Evolutionary conservation across 2,797 vertebrate species (phyloP).

Genomic region (Echeneis naucrates): DNA sequence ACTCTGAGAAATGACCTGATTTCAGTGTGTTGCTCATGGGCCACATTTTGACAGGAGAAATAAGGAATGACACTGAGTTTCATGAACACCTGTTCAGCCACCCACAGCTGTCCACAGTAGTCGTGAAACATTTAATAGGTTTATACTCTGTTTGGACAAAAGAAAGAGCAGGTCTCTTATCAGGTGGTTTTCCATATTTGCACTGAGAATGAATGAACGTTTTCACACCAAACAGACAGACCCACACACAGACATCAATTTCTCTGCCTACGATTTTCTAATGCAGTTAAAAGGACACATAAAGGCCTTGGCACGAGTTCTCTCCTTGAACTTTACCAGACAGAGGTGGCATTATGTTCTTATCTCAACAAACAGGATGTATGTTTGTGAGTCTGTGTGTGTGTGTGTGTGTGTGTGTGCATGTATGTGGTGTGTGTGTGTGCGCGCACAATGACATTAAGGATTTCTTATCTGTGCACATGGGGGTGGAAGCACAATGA

Average conservation of each 20-base stretch:
- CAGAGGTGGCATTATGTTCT: conserved; percentile 68
- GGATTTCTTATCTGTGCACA: conserved; percentile 66
- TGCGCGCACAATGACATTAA: conserved; percentile 61
- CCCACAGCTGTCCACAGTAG: neutral
- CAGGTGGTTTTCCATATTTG: conserved; percentile 3
- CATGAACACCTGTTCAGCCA: neutral
- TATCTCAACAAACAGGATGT: conserved; percentile 64
- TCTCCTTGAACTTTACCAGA: conserved; percentile 78
- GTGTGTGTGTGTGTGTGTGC: conserved; percentile 33
- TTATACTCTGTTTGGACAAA: too few relatives aligned
- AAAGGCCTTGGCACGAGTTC: conserved; percentile 51
- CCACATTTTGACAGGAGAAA: neutral
- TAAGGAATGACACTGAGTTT: too few relatives aligned
- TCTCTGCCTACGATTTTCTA: conserved; percentile 20
- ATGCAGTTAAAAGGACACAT: conserved; percentile 59
- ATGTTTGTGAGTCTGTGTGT: conserved; percentile 35
- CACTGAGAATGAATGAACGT: neutral
- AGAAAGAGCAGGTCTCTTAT: conserved; percentile 1
- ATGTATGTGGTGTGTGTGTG: conserved; percentile 36
- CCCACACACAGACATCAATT: neutral
- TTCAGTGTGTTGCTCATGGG: neutral
- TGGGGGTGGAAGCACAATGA: conserved; percentile 62
- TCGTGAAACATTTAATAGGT: neutral
- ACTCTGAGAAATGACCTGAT: neutral
- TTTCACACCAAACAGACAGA: neutral